Percentiles rank a stretch among this genome's conserved stretches.
These are phyloP conservation scores for Margaritifera margaritifera DNA, from an alignment of 2,888 invertebrate species.

Conservation along the genomic window DNA sequence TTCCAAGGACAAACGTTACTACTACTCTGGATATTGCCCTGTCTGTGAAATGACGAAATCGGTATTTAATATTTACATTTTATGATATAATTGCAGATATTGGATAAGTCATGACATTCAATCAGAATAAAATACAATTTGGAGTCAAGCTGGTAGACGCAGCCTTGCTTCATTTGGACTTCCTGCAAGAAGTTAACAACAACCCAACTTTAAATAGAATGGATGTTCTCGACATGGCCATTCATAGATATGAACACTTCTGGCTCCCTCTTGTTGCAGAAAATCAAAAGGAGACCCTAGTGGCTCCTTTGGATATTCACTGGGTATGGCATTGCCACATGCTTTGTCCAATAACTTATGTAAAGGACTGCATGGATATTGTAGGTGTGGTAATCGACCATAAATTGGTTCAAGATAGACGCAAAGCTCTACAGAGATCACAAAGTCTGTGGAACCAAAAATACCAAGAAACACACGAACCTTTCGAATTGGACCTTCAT, in stretches of 20 bases:
- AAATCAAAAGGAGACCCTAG: slow-evolving; percentile 57
- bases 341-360: slow-evolving; percentile 66
- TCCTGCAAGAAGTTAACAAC: slow-evolving; percentile 52
- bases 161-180: slow-evolving; percentile 44
- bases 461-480: slow-evolving; percentile 45
- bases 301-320: slow-evolving; percentile 74
- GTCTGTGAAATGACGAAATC: no score
- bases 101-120: no score
- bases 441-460: slow-evolving; percentile 49
- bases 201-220: slow-evolving; percentile 55
- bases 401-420: slow-evolving; percentile 51
- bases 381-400: slow-evolving; percentile 70
- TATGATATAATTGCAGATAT: no score
- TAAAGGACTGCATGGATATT: slow-evolving; percentile 55
- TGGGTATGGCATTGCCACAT: slow-evolving; percentile 75
- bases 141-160: slow-evolving; percentile 41
- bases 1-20: no score
- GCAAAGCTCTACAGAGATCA: slow-evolving; percentile 41
- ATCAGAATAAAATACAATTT: slow-evolving; percentile 24
- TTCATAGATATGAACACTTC: slow-evolving; percentile 72
- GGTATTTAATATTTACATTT: no score
- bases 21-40: no score
- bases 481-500: slow-evolving; percentile 44
- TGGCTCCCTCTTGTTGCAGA: slow-evolving; percentile 74
- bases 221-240: slow-evolving; percentile 59